Evolutionary conservation across 2,797 vertebrate species (phyloP).

Genomic region (Loriculus beryllinus): DNA sequence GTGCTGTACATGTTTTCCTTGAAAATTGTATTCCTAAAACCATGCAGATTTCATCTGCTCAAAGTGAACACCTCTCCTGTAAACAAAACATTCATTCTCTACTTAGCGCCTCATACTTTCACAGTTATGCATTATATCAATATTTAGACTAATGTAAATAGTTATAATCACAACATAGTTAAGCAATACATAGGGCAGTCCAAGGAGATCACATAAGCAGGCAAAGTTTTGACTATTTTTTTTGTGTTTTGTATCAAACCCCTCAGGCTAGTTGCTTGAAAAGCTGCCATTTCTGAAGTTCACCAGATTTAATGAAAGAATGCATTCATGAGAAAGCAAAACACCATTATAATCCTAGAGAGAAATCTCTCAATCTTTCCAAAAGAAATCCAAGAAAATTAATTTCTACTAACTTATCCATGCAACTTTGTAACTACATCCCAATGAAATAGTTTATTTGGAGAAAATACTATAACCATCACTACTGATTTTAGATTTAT

Average conservation of each 20-base stretch:
- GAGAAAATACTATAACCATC: background rate
- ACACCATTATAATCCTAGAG: background rate
- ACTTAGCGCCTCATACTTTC: background rate
- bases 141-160: constrained; percentile 44
- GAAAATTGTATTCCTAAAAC: background rate
- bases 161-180: constrained; percentile 5
- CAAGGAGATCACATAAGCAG: background rate
- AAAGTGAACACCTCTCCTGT: background rate
- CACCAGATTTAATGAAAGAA: background rate
- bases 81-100: background rate
- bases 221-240: constrained; percentile 7
- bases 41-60: background rate
- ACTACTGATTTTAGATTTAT: background rate
- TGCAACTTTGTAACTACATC: background rate
- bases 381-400: background rate
- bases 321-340: background rate
- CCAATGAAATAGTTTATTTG: background rate
- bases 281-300: background rate
- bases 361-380: background rate
- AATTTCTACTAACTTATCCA: background rate
- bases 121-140: background rate
- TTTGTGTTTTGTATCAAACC: background rate
- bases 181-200: background rate
- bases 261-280: background rate
- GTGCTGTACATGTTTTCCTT: background rate